Base-by-base conservation (phyloP, 2,888 invertebrate species). In the Scelioninae gen. 1 region DNA sequence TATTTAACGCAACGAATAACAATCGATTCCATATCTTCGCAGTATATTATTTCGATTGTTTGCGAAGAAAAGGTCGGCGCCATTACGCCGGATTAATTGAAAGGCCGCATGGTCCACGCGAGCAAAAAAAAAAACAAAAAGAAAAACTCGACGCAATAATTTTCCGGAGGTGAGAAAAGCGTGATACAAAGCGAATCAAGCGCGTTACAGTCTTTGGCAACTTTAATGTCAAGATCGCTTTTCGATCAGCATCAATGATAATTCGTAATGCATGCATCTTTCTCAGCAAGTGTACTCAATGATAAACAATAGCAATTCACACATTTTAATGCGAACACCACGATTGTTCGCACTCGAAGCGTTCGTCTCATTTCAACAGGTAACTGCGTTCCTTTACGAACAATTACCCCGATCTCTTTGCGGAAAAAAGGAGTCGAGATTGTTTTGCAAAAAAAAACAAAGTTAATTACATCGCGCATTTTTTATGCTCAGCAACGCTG, bases 211-310 rank as follows among this genome's bases (percentile, higher is more conserved):
- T 74, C 74, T 34, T 53, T 62, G 66, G 55, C 60, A 40, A 74
- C 68, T n/a, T 47, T 81, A 81, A 81, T 81, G 81, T 81, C 81
- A 81, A 81, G 81, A 81, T 75, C 81, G 80, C 32, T 15, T 55
- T 47, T 13, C 74, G 75, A 75, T 75, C 49, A 38, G 40, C 49
- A 7, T 13, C 8, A 31, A 15, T 53, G 79, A 79, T 72, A 79
- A 72, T 31, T 58, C 15, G 23, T 43, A 58, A 71, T 78, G 49
- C 38, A 51, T 45, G 79, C 45, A 15, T 62, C 62, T 66, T 74
- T 80, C 80, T 58, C 80, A 80, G 68, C 74, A 62, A 74, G 80
- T 80, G 74, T 68, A 53, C 47, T 10, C 53, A 49, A 62, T 80
- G 68, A 68, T 74, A 68, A 80, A 80, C 80, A 80, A 80, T 80